Evolutionary conservation across 2,888 invertebrate genomes (phyloP).

Genomic region (Lochmaea crataegi): DNA sequence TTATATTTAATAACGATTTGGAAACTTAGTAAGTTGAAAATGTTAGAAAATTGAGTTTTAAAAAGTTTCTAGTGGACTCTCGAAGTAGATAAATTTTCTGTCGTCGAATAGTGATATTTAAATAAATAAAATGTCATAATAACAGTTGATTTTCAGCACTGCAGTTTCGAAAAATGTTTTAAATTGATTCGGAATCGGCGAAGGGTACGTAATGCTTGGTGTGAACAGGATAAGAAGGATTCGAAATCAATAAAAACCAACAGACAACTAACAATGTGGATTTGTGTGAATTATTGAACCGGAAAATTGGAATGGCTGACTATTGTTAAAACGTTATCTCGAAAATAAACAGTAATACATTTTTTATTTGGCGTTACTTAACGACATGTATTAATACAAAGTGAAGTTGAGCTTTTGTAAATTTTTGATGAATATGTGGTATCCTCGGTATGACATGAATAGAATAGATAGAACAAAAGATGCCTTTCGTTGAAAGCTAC

Average conservation of each 20-base stretch:
- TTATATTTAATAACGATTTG: conserved; percentile 23
- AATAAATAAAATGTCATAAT: neutral
- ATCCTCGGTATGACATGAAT: neutral
- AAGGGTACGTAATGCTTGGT: neutral
- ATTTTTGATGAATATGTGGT: neutral
- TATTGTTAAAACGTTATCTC: no score
- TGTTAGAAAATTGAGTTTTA: neutral
- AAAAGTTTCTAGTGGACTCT: conserved; percentile 1
- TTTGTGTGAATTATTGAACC: no score
- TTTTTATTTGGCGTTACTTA: no score
- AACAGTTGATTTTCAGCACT: no score
- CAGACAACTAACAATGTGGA: no score
- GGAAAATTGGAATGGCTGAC: no score
- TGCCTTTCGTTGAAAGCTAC: neutral
- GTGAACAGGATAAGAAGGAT: no score
- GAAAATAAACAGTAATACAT: no score
- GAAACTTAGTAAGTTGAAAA: neutral
- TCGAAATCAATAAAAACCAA: no score
- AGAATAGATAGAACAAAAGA: neutral
- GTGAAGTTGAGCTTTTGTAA: neutral
- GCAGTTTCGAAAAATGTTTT: no score
- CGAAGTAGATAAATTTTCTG: neutral
- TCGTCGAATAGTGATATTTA: neutral
- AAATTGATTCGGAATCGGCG: no score
- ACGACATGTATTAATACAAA: neutral